Evolutionary conservation across 2,113 vertebrate species (phyloP), one percentile per base, ranked within the genome.

Genomic region (Nycticryphes semicollaris): DNA sequence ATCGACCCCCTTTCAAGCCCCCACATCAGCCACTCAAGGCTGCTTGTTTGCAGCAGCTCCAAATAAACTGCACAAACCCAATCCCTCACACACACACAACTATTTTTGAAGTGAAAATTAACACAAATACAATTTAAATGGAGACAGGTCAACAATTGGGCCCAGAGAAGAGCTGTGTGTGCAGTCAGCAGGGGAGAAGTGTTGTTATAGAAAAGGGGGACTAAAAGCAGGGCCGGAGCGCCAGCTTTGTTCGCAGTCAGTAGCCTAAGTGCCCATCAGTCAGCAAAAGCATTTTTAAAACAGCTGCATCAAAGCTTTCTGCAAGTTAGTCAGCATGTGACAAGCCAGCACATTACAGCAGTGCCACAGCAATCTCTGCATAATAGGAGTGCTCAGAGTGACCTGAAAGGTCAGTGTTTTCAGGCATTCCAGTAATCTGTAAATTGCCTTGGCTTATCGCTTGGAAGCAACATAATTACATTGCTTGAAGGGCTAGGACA

Each of bases 261-360:
- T 48, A 83, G 94, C 68, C 76, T 74, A 73, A 90, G 92, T 67
- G 80, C 90, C 78, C 78, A 86, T 90, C 94, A 73, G 91, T 93
- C 94, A 89, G 86, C 85, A 95, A 88, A 82, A 91, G 84, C 94
- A 84, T 96, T 97, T 96, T 94, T 96, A 95, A 97, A 95, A 89
- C 89, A 89, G 94, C 95, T 91, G 89, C 93, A 88, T 94, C 91
- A 91, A 94, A 96, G 93, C 93, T 93, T 94, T 91, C 94, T 72
- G 92, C 64, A 84, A 95, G 94, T 93, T 90, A 96, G 91, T 91
- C 92, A 94, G 96, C 87, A 92, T 92, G 94, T 90, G 95, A 97
- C 93, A 95, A 95, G 91, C 93, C 94, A 95, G 94, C 93, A 92
- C 94, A 93, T 94, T 95, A 92, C 89, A 93, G 84, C 90, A 93